phyloP scores from a whole-genome alignment of 2,113 vertebrate species.

The Vulpes ferrilata region DNA sequence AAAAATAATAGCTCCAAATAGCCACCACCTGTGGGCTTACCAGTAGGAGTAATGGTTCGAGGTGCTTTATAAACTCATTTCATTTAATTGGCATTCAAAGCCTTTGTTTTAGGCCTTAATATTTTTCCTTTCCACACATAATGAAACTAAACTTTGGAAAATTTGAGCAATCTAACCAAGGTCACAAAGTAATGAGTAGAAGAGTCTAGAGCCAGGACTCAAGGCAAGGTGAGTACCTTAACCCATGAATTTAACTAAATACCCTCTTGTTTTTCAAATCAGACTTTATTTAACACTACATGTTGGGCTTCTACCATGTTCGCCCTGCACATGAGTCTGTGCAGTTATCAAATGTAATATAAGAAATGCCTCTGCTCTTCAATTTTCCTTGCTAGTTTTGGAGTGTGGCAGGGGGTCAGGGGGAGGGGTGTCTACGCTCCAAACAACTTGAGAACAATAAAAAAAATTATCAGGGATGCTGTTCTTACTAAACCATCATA shows the following conservation, averaged over 20 bases:
- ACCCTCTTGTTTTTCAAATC: background rate
- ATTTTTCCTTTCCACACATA: background rate
- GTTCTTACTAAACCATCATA: background rate
- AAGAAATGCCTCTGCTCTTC: background rate
- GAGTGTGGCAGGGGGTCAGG: background rate
- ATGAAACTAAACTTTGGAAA: background rate
- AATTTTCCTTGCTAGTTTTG: background rate
- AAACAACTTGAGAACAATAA: background rate
- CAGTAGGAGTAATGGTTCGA: background rate
- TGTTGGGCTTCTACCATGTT: background rate
- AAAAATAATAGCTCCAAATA: constrained; percentile 46
- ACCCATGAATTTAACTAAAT: background rate
- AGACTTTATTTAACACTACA: background rate
- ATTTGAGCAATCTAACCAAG: background rate
- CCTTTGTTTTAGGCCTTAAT: background rate
- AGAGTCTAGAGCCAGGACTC: background rate
- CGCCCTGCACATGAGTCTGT: background rate
- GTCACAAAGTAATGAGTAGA: background rate
- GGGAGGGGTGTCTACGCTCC: background rate
- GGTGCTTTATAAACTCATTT: background rate
- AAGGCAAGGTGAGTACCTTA: background rate
- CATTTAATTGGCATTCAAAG: background rate
- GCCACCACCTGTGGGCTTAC: background rate
- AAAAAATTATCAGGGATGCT: background rate
- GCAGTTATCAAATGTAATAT: background rate